Evolutionary conservation across 2,797 vertebrate species (phyloP), one percentile per base, ranked within the genome.

Genomic region (Channallabes apus): DNA sequence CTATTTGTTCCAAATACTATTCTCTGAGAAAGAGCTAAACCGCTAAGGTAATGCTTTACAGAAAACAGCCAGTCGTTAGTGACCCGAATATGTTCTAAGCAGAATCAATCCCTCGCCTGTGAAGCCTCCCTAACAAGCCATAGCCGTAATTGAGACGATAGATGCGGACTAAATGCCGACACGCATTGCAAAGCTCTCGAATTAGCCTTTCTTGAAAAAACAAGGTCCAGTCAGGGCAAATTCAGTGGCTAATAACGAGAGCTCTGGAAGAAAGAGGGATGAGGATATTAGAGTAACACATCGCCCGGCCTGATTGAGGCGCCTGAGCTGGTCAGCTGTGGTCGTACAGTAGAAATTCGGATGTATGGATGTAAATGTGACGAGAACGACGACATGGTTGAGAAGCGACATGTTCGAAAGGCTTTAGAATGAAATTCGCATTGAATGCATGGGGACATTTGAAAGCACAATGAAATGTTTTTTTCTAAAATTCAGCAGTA

Each of bases 281-380:
- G 69, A 81, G 79, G 58, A 82, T 46, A 85, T 85, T 75, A 85
- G 69, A 4, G 8, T 29, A 32, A 86, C 86, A 56, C 89, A 41
- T 46, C 1, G 35, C 73, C 86, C 56, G 71, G 51, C 82, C 65
- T 87, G 75, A 83, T 64, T 87, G 80, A 83, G 86, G 82, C 62
- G 64, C 82, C 72, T 46, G 12, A 20, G 15, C n/a, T 56, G 72
- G 51, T 32, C 58, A 80, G 46, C 61, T 67, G 64, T 82, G 88
- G 85, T 41, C 71, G 76, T 80, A 85, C n/a, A n/a, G n/a, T n/a
- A n/a, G 38, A 58, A 51, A 80, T 72, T 80, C 73, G 59, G 24
- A 64, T 24, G 35, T 65, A 59, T 81, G 84, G 62, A 41, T 67
- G 67, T 58, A 32, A 67, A 76, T 67, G 59, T 38, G 61, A 76